Conservation (phyloP, 2,113 vertebrate genomes). For the Upupa epops region DNA sequence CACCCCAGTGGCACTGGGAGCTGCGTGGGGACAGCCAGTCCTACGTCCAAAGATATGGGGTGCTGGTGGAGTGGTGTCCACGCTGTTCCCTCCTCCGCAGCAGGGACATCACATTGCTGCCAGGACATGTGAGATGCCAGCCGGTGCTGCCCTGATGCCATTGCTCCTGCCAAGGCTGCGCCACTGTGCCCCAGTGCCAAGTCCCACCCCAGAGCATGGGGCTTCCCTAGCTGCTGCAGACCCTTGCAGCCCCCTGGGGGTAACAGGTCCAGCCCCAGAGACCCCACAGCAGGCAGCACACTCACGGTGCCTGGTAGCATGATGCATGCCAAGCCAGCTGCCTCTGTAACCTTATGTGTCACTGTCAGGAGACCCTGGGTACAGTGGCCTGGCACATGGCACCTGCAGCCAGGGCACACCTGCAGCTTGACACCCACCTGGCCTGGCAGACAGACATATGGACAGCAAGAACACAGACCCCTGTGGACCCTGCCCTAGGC, state of each 20-base stretch:
- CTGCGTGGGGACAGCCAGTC: background rate
- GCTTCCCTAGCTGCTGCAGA: fast-evolving
- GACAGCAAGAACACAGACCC: background rate
- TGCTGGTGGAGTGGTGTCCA: background rate
- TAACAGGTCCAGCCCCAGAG: fast-evolving
- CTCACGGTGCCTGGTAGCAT: no score
- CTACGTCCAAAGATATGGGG: fast-evolving
- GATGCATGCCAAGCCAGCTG: no score
- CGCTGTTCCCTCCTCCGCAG: fast-evolving
- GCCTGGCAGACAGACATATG: background rate
- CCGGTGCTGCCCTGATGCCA: fast-evolving
- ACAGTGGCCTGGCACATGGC: background rate
- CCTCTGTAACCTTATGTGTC: no score
- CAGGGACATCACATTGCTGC: background rate
- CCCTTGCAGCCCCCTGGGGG: background rate
- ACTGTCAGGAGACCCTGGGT: background rate
- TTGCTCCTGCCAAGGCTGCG: fast-evolving
- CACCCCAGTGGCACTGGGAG: background rate
- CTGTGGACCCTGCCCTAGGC: fast-evolving
- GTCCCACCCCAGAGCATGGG: background rate
- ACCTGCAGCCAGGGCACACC: background rate
- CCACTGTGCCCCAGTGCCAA: background rate
- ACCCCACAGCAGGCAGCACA: background rate
- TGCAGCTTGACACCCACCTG: background rate
- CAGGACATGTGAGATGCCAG: background rate